Evolutionary conservation across 2,888 invertebrate species (phyloP).

Genomic region (Protonemura montana): DNA sequence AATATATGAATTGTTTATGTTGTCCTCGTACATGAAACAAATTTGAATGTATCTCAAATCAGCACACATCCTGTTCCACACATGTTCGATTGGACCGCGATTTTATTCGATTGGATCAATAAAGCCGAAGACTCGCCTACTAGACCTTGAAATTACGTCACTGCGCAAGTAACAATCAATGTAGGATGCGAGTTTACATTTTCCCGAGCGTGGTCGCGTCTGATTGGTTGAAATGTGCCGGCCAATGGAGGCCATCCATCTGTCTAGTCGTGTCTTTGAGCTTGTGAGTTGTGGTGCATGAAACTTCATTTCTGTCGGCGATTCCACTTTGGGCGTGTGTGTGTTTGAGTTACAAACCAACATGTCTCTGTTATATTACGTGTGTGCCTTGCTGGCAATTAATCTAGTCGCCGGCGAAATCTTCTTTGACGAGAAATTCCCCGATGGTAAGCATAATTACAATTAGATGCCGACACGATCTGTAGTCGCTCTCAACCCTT

Average conservation of each 20-base stretch:
- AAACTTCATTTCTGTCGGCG: constrained; percentile 12
- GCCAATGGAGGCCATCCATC: constrained; percentile 66
- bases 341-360: constrained; percentile 39
- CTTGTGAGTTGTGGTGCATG: neutral
- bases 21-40: too few species aligned
- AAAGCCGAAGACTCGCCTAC: neutral
- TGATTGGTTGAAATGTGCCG: constrained; percentile 50
- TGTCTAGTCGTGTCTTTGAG: constrained; percentile 54
- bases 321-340: constrained; percentile 22
- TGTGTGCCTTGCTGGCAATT: constrained; percentile 68
- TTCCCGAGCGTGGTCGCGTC: constrained; percentile 51
- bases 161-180: neutral
- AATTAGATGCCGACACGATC: constrained; percentile 39
- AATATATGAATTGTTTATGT: too few species aligned
- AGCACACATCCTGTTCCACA: neutral
- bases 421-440: constrained; percentile 81
- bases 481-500: neutral
- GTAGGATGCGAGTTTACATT: constrained; percentile 43
- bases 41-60: too few species aligned
- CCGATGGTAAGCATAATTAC: constrained; percentile 72
- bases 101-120: constrained; percentile 13
- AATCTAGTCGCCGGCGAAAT: constrained; percentile 72
- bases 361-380: constrained; percentile 57
- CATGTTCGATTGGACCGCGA: neutral
- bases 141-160: neutral